phyloP scores from a whole-genome alignment of 2,888 invertebrate genomes.

The Eucriotettix oculatus region DNA sequence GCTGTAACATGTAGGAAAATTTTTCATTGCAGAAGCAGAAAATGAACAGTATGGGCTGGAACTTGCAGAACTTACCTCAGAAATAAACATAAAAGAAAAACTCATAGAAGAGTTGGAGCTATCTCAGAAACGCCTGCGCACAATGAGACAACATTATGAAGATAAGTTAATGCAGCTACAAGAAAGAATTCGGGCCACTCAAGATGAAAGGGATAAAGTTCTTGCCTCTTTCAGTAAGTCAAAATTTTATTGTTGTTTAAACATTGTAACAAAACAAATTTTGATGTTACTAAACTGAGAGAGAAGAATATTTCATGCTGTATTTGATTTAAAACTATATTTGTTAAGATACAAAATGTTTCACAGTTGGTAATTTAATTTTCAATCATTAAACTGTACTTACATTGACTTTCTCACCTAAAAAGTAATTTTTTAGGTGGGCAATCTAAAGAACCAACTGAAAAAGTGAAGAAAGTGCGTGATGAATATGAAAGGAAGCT shows the following conservation, averaged over 20 bases:
- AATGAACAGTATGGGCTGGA: constrained; percentile 46
- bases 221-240: constrained; percentile 37
- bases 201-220: constrained; percentile 81
- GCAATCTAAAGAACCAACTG: constrained; percentile 21
- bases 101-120: constrained; percentile 86
- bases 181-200: constrained; percentile 70
- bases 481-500: constrained; percentile 83
- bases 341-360: too few relatives aligned
- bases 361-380: too few relatives aligned
- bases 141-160: constrained; percentile 82
- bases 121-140: constrained; percentile 69
- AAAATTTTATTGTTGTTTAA: neutral
- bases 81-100: constrained; percentile 88
- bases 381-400: too few relatives aligned
- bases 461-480: constrained; percentile 53
- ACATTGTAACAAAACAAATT: too few relatives aligned
- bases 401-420: too few relatives aligned
- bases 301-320: too few relatives aligned
- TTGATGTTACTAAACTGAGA: too few relatives aligned
- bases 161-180: constrained; percentile 73
- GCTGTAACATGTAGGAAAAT: neutral
- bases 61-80: constrained; percentile 74
- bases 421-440: constrained; percentile 6
- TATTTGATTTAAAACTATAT: too few relatives aligned
- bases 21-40: constrained; percentile 12